phyloP scores from a whole-genome alignment of 2,888 invertebrate species.

The Lycaena phlaeas region DNA sequence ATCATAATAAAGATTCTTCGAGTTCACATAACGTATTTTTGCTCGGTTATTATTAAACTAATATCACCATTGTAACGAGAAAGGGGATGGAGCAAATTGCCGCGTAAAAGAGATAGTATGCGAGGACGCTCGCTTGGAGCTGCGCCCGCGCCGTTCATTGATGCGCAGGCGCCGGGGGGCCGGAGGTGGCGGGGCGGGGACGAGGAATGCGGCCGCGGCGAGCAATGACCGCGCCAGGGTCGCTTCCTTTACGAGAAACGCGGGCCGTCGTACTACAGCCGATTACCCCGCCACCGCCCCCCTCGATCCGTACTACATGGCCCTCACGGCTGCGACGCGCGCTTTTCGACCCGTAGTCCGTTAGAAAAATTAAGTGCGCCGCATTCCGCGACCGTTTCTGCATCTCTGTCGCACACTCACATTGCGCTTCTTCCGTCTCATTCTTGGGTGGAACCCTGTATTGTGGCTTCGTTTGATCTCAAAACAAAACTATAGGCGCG shows the following conservation, averaged over 20 bases:
- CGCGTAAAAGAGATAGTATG: slow-evolving; percentile 44
- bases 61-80: slow-evolving; percentile 6
- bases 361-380: slow-evolving; percentile 71
- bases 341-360: slow-evolving; percentile 67
- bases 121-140: slow-evolving; percentile 38
- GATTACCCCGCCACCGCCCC: slow-evolving; percentile 34
- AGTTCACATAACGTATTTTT: no score
- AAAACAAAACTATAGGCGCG: slow-evolving; percentile 21
- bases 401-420: slow-evolving; percentile 43
- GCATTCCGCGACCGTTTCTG: slow-evolving; percentile 56
- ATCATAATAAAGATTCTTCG: no score
- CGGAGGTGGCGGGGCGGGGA: slow-evolving; percentile 38
- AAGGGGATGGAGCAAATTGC: slow-evolving; percentile 28
- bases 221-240: slow-evolving; percentile 73
- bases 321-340: slow-evolving; percentile 51
- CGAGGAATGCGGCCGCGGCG: slow-evolving; percentile 69
- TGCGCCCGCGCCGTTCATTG: slow-evolving; percentile 67
- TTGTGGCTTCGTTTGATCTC: slow-evolving; percentile 9
- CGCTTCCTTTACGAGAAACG: slow-evolving; percentile 71
- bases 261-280: slow-evolving; percentile 67
- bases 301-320: slow-evolving; percentile 51
- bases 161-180: slow-evolving; percentile 66
- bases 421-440: slow-evolving; percentile 19
- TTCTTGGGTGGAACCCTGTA: slow-evolving; percentile 16
- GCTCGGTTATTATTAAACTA: no score